Base-by-base conservation (phyloP, 2,797 vertebrate species). In the Aeoliscus strigatus region DNA sequence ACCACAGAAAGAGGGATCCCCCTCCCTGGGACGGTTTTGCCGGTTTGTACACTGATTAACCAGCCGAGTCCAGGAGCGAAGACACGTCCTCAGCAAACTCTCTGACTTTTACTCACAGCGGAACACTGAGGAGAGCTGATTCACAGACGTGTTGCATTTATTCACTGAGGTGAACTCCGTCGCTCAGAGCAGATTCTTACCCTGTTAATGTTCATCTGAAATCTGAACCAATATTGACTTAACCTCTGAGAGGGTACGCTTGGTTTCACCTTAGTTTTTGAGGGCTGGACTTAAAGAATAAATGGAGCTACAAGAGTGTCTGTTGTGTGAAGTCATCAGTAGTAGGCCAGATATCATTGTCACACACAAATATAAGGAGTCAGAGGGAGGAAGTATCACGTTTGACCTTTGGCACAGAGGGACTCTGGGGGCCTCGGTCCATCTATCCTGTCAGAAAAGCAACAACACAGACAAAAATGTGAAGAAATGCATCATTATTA, bases 171-270 rank as follows among this genome's bases (percentile, higher is more conserved):
- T n/a, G n/a, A n/a, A n/a, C n/a, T n/a, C n/a, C n/a, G n/a, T 45
- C 33, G 7, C 17, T 21, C 14, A 8, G 21, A 40, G n/a, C 8
- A 13, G 4, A 26, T 39, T 57, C 11, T 47, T 10, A 18, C 40
- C 36, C 24, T 34, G 80, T 83, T 77, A 82, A 83, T 82, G 60
- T 73, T 78, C 79, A 77, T 45, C 73, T 15, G 17, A 17, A 30
- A 13, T 66, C 55, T 54, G 23, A 60, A 43, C 43, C 64, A 77
- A 45, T 82, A 39, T 83, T 83, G 59, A 65, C 56, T 10, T 75
- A 76, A 84, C 80, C 77, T 79, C 62, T 58, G 8, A 51, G 14
- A 73, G 59, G 40, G 13, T 57, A 43, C 23, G 39, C 26, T 35
- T 33, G 14, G 18, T 35, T 27, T 1, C 14, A 39, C n/a, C 51